Conservation (phyloP, 1,140 invertebrate species). For the Cephus cinctus region DNA sequence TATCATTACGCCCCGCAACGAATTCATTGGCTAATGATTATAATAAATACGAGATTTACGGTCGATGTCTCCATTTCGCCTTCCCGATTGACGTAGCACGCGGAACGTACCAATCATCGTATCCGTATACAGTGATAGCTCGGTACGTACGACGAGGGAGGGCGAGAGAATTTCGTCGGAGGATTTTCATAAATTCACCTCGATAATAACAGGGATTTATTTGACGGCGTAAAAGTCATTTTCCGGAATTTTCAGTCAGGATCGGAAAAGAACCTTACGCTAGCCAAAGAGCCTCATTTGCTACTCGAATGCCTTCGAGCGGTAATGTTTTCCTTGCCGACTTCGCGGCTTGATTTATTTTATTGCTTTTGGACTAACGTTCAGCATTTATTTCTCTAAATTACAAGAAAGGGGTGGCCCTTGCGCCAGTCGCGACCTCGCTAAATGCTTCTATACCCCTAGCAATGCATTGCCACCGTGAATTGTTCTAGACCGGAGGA, state of each 20-base stretch:
- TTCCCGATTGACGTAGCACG: not conserved
- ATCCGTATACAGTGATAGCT: too few relatives aligned
- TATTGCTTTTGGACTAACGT: constrained; percentile 38
- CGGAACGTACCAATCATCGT: too few relatives aligned
- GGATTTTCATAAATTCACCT: too few relatives aligned
- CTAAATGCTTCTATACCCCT: constrained; percentile 24
- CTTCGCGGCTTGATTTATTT: constrained; percentile 34
- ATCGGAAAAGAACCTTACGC: constrained; percentile 21
- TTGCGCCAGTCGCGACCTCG: constrained; percentile 21
- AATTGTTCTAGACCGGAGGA: too few relatives aligned
- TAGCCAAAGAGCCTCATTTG: constrained; percentile 30
- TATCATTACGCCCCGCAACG: constrained; percentile 13
- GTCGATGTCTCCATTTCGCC: constrained; percentile 22
- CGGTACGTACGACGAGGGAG: too few relatives aligned
- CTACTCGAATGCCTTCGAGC: constrained; percentile 27
- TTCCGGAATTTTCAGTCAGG: too few relatives aligned
- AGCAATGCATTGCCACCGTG: constrained; percentile 11
- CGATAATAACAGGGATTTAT: too few relatives aligned
- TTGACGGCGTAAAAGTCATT: too few relatives aligned
- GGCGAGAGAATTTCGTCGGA: too few relatives aligned
- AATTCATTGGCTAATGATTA: constrained; percentile 8
- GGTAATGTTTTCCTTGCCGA: constrained; percentile 38
- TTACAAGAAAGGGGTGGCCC: constrained; percentile 40
- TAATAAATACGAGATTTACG: constrained; percentile 15
- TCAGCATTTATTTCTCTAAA: constrained; percentile 38